Base-by-base conservation (phyloP, 2,113 vertebrate genomes). In the Himantopus leucocephalus region DNA sequence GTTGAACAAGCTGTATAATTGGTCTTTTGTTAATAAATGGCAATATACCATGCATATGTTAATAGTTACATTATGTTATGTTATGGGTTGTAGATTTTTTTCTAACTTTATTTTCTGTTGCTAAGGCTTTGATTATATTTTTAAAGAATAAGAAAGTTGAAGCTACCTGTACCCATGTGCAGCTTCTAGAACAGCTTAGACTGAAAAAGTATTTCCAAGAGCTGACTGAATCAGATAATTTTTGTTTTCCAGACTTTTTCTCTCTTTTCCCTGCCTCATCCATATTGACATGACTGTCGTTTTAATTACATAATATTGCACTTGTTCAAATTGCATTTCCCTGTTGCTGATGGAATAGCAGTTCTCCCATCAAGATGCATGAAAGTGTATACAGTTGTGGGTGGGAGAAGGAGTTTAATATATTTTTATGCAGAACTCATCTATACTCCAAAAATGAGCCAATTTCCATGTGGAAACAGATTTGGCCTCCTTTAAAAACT, bases 381-480 rank as follows among this genome's bases (percentile, higher is more conserved):
- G 48, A 52, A 90, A 81, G 43, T 45, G 56, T 81, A 75, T 72
- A 87, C 1, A 17, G 56, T 92, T 91, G 87, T 92, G 94, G 76
- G 68, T 30, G 84, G 73, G 83, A 89, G 66, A 92, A 89, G 22
- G 60, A 94, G 93, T 89, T 93, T 85, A 81, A 94, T 96, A 91
- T 81, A 75, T 95, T 96, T 93, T 95, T 89, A 75, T 93, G 83
- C 79, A 94, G 83, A 94, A 84, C 47, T 91, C 91, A 95, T 96
- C 88, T 89, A 71, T 86, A 68, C 80, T 92, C 50, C 32, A 95
- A 97, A 96, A 94, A 92, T 23, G 88, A 96, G 88, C 92, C 94
- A 92, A 67, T 97, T 97, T 96, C 94, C 92, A 95, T 87, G 91
- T 96, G 91, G 94, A 95, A 97, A 96, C 96, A 94, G 92, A 96